phyloP scores from a whole-genome alignment of 2,113 vertebrate genomes.

The Amphiprion ocellaris region DNA sequence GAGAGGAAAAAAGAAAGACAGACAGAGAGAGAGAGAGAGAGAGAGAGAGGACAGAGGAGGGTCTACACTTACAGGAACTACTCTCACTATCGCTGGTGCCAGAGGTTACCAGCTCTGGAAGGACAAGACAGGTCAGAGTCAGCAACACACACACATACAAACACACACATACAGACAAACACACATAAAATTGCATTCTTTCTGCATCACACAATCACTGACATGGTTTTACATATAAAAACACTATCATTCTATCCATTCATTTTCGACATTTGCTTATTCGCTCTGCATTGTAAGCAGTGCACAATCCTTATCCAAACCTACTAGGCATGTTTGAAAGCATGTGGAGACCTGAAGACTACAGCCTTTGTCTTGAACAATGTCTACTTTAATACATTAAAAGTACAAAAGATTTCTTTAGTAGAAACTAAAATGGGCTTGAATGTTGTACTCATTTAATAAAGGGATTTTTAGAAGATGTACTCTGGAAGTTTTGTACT shows the following conservation, averaged over 20 bases:
- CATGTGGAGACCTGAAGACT: too few relatives aligned
- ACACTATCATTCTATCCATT: neutral
- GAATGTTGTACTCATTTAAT: too few relatives aligned
- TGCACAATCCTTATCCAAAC: too few relatives aligned
- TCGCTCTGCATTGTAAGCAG: neutral
- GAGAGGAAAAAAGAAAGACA: slow-evolving; percentile 6
- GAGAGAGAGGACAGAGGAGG: slow-evolving; percentile 45
- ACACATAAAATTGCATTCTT: slow-evolving; percentile 27
- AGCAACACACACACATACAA: slow-evolving; percentile 80
- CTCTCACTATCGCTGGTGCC: slow-evolving; percentile 99
- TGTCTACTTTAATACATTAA: too few relatives aligned
- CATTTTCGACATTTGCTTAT: neutral
- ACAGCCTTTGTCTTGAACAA: too few relatives aligned
- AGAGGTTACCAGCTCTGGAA: slow-evolving; percentile 99
- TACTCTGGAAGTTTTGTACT: too few relatives aligned
- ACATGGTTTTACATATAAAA: neutral
- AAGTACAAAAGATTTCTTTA: too few relatives aligned
- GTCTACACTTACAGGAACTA: slow-evolving; percentile 96
- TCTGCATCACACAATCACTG: slow-evolving; percentile 2
- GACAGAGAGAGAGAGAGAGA: slow-evolving; percentile 16
- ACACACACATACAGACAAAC: slow-evolving; percentile 43
- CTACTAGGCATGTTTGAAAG: too few relatives aligned
- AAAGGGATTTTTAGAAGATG: too few relatives aligned
- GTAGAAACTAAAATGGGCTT: too few relatives aligned
- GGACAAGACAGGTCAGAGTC: slow-evolving; percentile 89